Evolutionary conservation across 1,140 invertebrate species (phyloP), one percentile per base, ranked within the genome.

Genomic region (Drosophila bocki): DNA sequence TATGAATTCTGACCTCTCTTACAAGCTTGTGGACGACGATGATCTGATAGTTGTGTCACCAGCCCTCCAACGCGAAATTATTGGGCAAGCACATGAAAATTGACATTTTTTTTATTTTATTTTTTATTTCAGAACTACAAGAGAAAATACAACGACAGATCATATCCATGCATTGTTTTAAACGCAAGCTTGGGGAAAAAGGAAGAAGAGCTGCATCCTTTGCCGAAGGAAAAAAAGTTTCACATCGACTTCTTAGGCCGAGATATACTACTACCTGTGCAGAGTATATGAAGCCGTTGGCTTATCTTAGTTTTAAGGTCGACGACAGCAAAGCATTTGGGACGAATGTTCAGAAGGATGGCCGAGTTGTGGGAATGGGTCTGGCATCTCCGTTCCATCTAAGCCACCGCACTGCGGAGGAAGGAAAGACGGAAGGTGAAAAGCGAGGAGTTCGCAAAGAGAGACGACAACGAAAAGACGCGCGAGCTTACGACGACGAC

Each of bases 301-400:
- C 13, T 22, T 8, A 44, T 12, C 3, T 37, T 15, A 13, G 4
- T 3, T 29, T 6, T 29, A 29, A 29, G 26, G 26, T 50, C 11
- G 11, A 37, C 12, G 45, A 61, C 11, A n/a, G 29, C 32, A 13
- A 61, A 5, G 12, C 32, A 60, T 60, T 60, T 12, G 17, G 58
- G 17, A 32, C 42, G 29, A 60, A 60, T 60, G 58, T 13, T 48
- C 29, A 50, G 15, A 35, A 61, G 44, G 17, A 61, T 50, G 45
- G 45, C 59, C 45, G 45, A 50, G 15, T 61, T 61, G 45, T 50
- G 35, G 59, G 48, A 51, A 33, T 33, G 33, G 33, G 8, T 11
- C 9, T 33, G 33, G 33, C 33, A 29, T 29, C 5, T 6, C 26
- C 26, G 26, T 1, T 29, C 26, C 26, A 29, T 29, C 5, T 29